A percentile compares a stretch with the other conserved stretches of the same genome.
Conservation (phyloP, 1,140 invertebrate genomes). For the Drosophila eugracilis region DNA sequence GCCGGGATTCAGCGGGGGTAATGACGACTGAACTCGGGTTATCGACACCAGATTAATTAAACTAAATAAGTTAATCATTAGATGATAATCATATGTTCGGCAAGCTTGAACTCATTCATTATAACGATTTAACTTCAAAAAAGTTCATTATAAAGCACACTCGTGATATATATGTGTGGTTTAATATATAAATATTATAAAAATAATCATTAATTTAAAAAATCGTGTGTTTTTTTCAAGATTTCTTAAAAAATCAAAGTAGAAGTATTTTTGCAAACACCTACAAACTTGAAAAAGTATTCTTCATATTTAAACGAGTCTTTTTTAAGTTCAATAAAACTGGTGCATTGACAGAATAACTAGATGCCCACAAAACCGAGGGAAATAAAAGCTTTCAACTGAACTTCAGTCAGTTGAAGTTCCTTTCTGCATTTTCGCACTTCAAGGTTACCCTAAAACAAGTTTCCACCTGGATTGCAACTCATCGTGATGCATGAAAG, state of each 20-base stretch:
- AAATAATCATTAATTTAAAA: too few relatives aligned
- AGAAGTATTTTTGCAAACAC: not conserved
- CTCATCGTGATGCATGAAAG: slow-evolving; percentile 22
- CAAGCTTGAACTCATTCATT: slow-evolving; percentile 4
- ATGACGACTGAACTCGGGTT: slow-evolving; percentile 16
- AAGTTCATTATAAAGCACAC: too few relatives aligned
- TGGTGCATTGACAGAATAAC: too few relatives aligned
- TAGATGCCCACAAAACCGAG: not conserved
- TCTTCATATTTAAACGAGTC: not conserved
- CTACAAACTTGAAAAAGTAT: too few relatives aligned
- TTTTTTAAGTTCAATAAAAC: too few relatives aligned
- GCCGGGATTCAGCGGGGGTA: slow-evolving; percentile 6
- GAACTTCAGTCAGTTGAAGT: not conserved
- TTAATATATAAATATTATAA: too few relatives aligned
- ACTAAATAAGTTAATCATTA: slow-evolving; percentile 8
- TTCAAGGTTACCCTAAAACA: slow-evolving; percentile 8
- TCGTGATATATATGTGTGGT: too few relatives aligned
- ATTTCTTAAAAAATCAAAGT: not conserved
- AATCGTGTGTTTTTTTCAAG: too few relatives aligned
- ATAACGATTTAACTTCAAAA: not conserved
- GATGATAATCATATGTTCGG: not conserved
- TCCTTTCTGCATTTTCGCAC: not conserved
- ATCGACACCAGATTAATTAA: slow-evolving; percentile 29
- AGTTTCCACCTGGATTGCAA: slow-evolving; percentile 24
- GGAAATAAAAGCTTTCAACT: slow-evolving; percentile 3